These are phyloP conservation scores for Drosophila rubida DNA, from an alignment of 2,888 invertebrate genomes.

Conservation along the genomic window DNA sequence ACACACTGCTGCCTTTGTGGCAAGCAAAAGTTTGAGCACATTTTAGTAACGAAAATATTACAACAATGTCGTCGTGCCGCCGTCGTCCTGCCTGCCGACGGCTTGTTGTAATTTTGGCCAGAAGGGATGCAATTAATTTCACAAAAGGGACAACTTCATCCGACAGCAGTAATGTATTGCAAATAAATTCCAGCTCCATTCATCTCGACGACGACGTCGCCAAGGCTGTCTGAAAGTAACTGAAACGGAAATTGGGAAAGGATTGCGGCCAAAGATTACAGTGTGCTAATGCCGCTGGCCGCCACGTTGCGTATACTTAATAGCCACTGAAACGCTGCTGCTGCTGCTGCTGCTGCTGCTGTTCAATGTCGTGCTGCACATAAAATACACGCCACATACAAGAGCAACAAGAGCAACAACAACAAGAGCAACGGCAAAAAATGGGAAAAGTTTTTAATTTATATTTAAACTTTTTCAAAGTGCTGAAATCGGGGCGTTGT, in stretches of 20 bases:
- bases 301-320: constrained; percentile 31
- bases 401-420: constrained; percentile 39
- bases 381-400: constrained; percentile 66
- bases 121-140: constrained; percentile 81
- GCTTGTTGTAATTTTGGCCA: constrained; percentile 40
- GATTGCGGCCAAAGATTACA: constrained; percentile 65
- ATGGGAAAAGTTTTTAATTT: constrained; percentile 84
- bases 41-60: constrained; percentile 78
- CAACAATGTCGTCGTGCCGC: constrained; percentile 63
- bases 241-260: constrained; percentile 80
- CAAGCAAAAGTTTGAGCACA: constrained; percentile 76
- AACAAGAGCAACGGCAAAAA: too few species aligned
- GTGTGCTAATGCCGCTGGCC: constrained; percentile 54
- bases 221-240: constrained; percentile 57
- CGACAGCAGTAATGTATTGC: constrained; percentile 80
- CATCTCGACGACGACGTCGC: constrained; percentile 23
- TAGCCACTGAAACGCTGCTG: constrained; percentile 13
- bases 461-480: constrained; percentile 83
- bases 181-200: constrained; percentile 55
- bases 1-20: constrained; percentile 70
- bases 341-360: not conserved
- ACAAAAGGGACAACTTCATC: constrained; percentile 79
- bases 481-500: constrained; percentile 80
- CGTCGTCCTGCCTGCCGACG: constrained; percentile 18
- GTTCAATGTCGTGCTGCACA: constrained; percentile 72